phyloP scores from a whole-genome alignment of 2,888 invertebrate genomes.

The Lampropteryx suffumata region DNA sequence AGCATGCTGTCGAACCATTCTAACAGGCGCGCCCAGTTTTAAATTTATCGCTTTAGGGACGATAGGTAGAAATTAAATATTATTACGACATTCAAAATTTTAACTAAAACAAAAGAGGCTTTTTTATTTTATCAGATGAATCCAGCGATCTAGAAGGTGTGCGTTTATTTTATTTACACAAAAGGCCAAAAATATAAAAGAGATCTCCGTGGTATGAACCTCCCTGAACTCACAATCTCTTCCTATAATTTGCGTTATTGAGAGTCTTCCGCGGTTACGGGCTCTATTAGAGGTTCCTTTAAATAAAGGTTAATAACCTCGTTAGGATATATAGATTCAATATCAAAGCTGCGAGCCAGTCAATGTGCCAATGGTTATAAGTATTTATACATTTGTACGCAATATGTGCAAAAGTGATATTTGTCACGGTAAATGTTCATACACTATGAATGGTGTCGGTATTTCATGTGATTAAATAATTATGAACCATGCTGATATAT shows the following conservation, averaged over 20 bases:
- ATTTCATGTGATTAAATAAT: slow-evolving; percentile 13
- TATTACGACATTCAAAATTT: too few relatives aligned
- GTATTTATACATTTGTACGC: not conserved
- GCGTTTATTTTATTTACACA: not conserved
- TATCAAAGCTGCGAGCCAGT: not conserved
- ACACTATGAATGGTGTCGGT: not conserved
- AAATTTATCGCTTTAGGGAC: too few relatives aligned
- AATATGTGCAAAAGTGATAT: not conserved
- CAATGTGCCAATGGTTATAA: not conserved
- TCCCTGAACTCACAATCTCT: slow-evolving; percentile 65
- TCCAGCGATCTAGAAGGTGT: too few relatives aligned
- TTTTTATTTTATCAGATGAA: too few relatives aligned
- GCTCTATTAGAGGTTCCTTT: slow-evolving; percentile 5
- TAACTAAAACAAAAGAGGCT: too few relatives aligned
- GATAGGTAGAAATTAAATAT: too few relatives aligned
- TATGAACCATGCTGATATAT: slow-evolving; percentile 5
- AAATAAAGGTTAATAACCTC: slow-evolving; percentile 22
- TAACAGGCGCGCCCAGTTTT: too few relatives aligned
- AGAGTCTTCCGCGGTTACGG: slow-evolving; percentile 11
- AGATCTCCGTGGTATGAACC: slow-evolving; percentile 38
- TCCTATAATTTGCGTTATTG: slow-evolving; percentile 39
- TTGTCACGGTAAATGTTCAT: not conserved
- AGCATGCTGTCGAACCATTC: too few relatives aligned
- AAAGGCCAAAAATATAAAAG: slow-evolving; percentile 28
- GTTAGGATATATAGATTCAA: slow-evolving; percentile 6